Percentiles rank a stretch among this genome's conserved stretches.
Evolutionary conservation across 92 coral and sea anemone species (phyloP).

Genomic region (Palythoa caribaeorum): DNA sequence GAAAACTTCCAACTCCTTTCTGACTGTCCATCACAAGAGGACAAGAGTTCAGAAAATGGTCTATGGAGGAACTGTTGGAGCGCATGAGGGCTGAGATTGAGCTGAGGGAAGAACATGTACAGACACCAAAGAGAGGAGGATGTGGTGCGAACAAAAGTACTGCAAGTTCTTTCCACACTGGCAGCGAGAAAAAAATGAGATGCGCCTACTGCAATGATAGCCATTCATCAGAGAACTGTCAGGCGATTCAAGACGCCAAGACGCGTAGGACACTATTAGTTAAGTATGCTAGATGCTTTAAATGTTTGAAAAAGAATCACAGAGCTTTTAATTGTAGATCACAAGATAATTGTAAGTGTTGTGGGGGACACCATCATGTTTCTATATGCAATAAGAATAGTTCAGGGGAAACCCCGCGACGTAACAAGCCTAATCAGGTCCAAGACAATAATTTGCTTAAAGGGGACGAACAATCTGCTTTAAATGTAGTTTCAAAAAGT

Average conservation of each 20-base stretch:
- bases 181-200: neutral
- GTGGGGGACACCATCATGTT: conserved; percentile 23
- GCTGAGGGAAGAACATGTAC: conserved; percentile 47
- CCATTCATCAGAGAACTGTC: conserved; percentile 17
- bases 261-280: conserved; percentile 9
- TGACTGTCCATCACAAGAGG: conserved; percentile 75
- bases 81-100: conserved; percentile 46
- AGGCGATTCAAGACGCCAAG: conserved; percentile 10
- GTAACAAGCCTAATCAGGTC: neutral
- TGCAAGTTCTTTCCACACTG: conserved; percentile 6
- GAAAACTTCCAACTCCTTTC: conserved; percentile 62
- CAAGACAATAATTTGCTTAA: neutral
- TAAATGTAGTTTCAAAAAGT: conserved; percentile 8
- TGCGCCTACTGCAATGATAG: conserved; percentile 7
- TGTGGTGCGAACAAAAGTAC: neutral
- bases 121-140: neutral
- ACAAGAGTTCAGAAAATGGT: conserved; percentile 52
- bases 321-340: conserved; percentile 1
- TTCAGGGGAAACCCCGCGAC: conserved; percentile 7
- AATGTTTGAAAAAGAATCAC: conserved; percentile 26
- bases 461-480: conserved; percentile 5
- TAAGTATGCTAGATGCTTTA: conserved; percentile 35
- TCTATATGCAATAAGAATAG: neutral
- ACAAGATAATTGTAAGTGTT: conserved; percentile 16
- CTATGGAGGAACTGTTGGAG: conserved; percentile 50